phyloP scores from a whole-genome alignment of 2,113 vertebrate genomes.

The Tursiops truncatus region DNA sequence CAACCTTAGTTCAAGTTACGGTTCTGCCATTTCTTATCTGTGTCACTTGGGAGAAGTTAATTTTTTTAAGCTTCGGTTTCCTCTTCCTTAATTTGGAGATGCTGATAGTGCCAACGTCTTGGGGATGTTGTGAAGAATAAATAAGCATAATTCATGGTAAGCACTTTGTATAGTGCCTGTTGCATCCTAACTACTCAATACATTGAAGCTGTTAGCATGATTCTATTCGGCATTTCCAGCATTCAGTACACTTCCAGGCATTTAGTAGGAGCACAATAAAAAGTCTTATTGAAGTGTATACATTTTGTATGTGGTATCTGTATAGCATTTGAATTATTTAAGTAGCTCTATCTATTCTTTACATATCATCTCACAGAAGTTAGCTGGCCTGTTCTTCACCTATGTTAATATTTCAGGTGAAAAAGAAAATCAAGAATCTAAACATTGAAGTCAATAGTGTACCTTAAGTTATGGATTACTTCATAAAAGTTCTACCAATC shows the following conservation, averaged over 20 bases:
- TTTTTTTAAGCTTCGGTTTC: neutral
- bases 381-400: neutral
- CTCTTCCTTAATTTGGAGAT: slow-evolving; percentile 9
- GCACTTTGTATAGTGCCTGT: neutral
- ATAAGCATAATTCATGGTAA: neutral
- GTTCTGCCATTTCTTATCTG: neutral
- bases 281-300: neutral
- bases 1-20: neutral
- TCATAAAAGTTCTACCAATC: neutral
- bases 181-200: neutral
- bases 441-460: neutral
- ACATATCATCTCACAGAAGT: neutral
- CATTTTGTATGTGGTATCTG: neutral
- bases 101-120: neutral
- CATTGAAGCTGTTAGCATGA: neutral
- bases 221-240: neutral
- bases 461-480: neutral
- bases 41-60: neutral
- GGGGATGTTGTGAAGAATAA: neutral
- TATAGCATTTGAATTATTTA: neutral
- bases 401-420: neutral
- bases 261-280: neutral
- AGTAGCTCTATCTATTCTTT: neutral
- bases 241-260: neutral
- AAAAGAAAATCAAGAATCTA: neutral